phyloP scores from a whole-genome alignment of 2,113 vertebrate species.

The Herpailurus yagouaroundi region DNA sequence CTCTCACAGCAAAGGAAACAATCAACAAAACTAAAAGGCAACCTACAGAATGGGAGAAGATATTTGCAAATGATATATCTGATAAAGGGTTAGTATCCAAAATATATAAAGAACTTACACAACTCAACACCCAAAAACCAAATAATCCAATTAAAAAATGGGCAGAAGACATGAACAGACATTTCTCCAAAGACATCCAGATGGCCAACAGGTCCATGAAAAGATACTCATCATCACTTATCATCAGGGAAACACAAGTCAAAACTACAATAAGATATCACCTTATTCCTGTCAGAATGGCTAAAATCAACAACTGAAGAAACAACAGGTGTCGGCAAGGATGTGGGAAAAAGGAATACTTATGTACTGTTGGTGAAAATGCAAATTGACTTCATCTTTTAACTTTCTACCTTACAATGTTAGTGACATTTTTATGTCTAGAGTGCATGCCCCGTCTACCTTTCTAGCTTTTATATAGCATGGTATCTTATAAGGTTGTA shows the following conservation, averaged over 20 bases:
- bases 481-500: not conserved
- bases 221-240: not conserved
- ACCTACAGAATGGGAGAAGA: not conserved
- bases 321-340: not conserved
- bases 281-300: not conserved
- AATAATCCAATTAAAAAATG: not conserved
- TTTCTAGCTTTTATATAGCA: conserved; percentile 1
- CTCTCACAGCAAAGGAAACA: not conserved
- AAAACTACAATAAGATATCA: not conserved
- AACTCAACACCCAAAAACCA: not conserved
- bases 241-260: not conserved
- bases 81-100: not conserved
- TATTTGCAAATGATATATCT: not conserved
- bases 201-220: not conserved
- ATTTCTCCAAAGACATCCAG: not conserved
- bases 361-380: not conserved
- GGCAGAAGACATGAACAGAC: not conserved
- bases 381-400: not conserved
- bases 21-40: not conserved
- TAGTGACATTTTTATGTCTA: not conserved
- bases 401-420: not conserved
- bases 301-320: not conserved
- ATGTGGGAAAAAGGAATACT: not conserved
- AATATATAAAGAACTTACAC: not conserved
- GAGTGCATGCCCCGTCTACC: not conserved